Percentiles rank a stretch among this genome's conserved stretches.
Conservation (phyloP, 2,888 invertebrate genomes). For the Calameuta filiformis region DNA sequence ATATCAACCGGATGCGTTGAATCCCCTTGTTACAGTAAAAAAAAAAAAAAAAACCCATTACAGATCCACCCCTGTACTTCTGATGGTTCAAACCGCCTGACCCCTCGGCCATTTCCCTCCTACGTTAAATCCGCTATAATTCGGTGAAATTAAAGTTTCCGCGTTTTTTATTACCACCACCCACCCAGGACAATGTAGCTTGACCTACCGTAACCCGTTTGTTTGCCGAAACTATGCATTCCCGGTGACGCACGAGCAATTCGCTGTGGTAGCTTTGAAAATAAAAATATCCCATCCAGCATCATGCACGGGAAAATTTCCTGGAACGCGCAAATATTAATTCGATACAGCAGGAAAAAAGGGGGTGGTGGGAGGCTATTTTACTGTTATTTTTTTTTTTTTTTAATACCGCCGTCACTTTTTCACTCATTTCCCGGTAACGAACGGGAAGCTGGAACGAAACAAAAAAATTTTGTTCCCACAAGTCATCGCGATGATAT, state of each 20-base stretch:
- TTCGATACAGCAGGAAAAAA: not conserved
- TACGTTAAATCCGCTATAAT: not conserved
- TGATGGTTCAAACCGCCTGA: too few species aligned
- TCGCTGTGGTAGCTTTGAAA: conserved; percentile 18
- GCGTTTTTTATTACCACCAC: not conserved
- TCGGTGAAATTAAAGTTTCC: conserved; percentile 1
- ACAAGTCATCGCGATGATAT: too few species aligned
- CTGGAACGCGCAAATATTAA: not conserved
- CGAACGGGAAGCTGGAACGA: too few species aligned
- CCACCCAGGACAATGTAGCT: not conserved
- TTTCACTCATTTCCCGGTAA: not conserved
- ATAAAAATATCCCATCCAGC: not conserved
- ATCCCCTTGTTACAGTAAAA: too few species aligned
- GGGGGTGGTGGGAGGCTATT: not conserved
- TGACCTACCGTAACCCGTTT: conserved; percentile 1
- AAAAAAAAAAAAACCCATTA: too few species aligned
- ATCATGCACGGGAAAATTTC: not conserved
- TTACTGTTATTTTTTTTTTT: not conserved
- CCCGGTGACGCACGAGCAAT: conserved; percentile 23
- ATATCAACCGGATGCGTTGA: too few species aligned
- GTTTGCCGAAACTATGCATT: conserved; percentile 13
- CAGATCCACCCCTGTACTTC: too few species aligned
- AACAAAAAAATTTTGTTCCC: too few species aligned
- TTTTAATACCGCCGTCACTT: not conserved
- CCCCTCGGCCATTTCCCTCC: too few species aligned